A percentile compares a stretch with the other conserved stretches of the same genome.
These are phyloP conservation scores for Crocodylus rhombifer DNA, from an alignment of 2,797 vertebrate species.

Conservation along the genomic window DNA sequence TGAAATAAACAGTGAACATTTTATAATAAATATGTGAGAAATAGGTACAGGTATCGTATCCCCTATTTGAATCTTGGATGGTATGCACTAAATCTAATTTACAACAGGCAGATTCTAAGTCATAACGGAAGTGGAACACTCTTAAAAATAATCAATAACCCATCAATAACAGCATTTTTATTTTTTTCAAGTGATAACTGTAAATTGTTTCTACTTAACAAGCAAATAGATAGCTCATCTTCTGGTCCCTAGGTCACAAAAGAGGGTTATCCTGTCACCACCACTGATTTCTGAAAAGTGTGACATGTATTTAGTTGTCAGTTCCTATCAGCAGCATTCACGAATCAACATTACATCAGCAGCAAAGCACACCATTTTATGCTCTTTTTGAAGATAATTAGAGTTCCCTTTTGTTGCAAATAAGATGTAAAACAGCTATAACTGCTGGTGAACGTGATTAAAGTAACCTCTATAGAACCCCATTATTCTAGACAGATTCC, in stretches of 20 bases:
- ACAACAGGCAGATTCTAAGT: slow-evolving; percentile 49
- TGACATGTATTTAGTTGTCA: slow-evolving; percentile 93
- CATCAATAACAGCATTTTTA: slow-evolving; percentile 73
- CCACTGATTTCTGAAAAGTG: slow-evolving; percentile 86
- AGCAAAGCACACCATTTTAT: slow-evolving; percentile 87
- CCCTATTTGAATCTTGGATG: slow-evolving; percentile 16
- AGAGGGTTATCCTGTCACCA: slow-evolving; percentile 89
- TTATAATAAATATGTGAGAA: neutral
- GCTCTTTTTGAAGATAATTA: slow-evolving; percentile 94
- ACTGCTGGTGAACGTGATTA: slow-evolving; percentile 96
- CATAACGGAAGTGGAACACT: slow-evolving; percentile 49
- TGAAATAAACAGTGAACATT: slow-evolving; percentile 22
- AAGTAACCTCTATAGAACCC: slow-evolving; percentile 93
- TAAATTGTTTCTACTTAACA: slow-evolving; percentile 86
- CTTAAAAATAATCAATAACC: slow-evolving; percentile 77
- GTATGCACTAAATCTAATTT: slow-evolving; percentile 49
- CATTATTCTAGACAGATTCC: slow-evolving; percentile 95
- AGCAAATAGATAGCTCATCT: slow-evolving; percentile 84
- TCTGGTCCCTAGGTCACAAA: slow-evolving; percentile 84
- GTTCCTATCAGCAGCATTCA: slow-evolving; percentile 92
- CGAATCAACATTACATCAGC: slow-evolving; percentile 89
- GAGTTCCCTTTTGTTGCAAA: slow-evolving; percentile 91
- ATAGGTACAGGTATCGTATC: neutral
- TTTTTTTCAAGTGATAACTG: slow-evolving; percentile 78
- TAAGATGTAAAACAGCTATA: slow-evolving; percentile 95